Conservation (phyloP, 2,797 vertebrate genomes). For the Acipenser ruthenus region DNA sequence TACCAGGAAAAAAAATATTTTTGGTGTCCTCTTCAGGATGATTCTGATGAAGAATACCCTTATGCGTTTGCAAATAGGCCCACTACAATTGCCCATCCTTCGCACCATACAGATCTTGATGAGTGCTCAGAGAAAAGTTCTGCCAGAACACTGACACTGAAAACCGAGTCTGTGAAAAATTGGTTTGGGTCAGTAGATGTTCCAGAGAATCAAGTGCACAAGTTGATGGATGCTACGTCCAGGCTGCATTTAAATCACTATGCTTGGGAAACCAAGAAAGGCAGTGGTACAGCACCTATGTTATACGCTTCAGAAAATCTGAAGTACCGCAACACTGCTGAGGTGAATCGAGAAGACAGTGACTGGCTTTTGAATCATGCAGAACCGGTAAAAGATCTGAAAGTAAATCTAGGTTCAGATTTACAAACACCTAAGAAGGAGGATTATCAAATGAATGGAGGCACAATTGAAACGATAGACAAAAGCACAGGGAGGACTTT, state of each 20-base stretch:
- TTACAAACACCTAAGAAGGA: conserved; percentile 9
- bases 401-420: conserved; percentile 11
- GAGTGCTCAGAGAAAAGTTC: not conserved
- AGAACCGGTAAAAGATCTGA: conserved; percentile 10
- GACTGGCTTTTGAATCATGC: not conserved
- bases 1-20: conserved; percentile 13
- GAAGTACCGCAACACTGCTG: not conserved
- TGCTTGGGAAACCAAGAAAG: not conserved
- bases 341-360: not conserved
- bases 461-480: too few relatives aligned
- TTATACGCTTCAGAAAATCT: not conserved
- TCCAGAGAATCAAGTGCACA: not conserved
- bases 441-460: too few relatives aligned
- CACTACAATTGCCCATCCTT: not conserved
- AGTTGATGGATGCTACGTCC: not conserved
- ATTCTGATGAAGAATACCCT: conserved; percentile 24
- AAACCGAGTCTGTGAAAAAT: not conserved
- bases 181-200: conserved; percentile 7
- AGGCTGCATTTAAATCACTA: not conserved
- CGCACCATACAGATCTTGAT: not conserved
- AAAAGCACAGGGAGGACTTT: too few relatives aligned
- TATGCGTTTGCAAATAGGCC: not conserved
- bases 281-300: not conserved
- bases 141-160: not conserved
- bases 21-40: conserved; percentile 18